Evolutionary conservation across 2,797 vertebrate species (phyloP).

Genomic region (Poecile montanus): DNA sequence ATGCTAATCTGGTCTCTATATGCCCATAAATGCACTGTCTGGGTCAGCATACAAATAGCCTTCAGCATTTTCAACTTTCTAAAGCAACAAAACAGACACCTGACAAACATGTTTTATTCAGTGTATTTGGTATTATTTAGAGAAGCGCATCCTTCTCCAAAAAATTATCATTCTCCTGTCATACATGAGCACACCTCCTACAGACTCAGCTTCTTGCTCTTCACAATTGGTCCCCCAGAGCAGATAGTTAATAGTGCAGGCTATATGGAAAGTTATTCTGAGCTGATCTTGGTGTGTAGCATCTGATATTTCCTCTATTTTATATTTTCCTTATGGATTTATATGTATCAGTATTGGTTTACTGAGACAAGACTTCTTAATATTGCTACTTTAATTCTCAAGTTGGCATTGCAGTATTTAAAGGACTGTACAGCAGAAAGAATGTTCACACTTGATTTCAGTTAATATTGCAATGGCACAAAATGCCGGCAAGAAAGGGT

Average conservation of each 20-base stretch:
- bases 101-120: background rate
- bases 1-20: background rate
- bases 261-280: background rate
- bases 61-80: background rate
- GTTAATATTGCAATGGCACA: background rate
- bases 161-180: background rate
- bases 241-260: background rate
- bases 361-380: background rate
- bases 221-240: background rate
- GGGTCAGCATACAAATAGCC: background rate
- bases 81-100: background rate
- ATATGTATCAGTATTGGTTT: background rate
- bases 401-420: background rate
- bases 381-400: conserved; percentile 9
- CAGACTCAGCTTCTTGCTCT: background rate
- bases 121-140: background rate
- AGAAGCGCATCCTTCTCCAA: background rate
- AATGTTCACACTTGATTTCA: background rate
- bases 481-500: conserved; percentile 13
- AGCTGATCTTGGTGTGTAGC: background rate
- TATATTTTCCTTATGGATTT: background rate
- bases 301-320: background rate
- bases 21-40: background rate
- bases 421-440: background rate
- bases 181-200: rapidly evolving